Base-by-base conservation (phyloP, 2,888 invertebrate species). In the Cyclophora albipunctata region DNA sequence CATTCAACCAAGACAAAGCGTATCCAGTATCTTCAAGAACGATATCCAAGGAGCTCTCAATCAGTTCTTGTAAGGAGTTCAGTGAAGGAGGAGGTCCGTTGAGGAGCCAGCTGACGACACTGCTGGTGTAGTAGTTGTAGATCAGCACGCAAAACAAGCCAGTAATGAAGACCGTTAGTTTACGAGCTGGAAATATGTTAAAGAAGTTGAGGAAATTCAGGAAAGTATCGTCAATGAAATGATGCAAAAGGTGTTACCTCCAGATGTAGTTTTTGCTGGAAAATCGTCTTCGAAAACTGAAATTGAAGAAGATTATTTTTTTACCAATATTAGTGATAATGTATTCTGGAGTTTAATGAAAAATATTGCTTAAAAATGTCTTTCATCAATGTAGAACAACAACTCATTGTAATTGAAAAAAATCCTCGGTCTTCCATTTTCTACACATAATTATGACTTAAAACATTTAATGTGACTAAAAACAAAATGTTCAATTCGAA, bases 101-200 rank as follows among this genome's bases (percentile, higher is more conserved):
- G 40, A 91, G 73, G 3, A 91, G 69, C 69, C 90, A 90, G 47
- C 91, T 90, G 3, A 91, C 90, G 7, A 91, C 89, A 54, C 91
- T 91, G 45, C 91, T 91, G 0, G 91, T 91, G 68, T 91, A 91
- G 70, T 90, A 91, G 65, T 91, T 91, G 70, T 90, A 91, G 3
- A 90, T 73, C 7, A 91, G 67, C 1, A 90, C 67, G 41, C 80
- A 81, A 0, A 73, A 78, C 0, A 79, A 20, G 0, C 86, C 85
- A 0, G 83, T 84, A 3, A 87, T 78, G 0, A 85, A 60, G 2
- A 83, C 56, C 2, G 78, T 73, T 0, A 81, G 49, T 52, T 80
- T 77, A 0, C 82, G 73, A 49, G 81, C 85, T 86, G 59, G 3
- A 59, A 58, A 20, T 20, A 20, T 20, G 20, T 20, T 20, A 20